Evolutionary conservation across 2,113 vertebrate genomes (phyloP), one percentile per base, ranked within the genome.

Genomic region (Peromyscus leucopus): DNA sequence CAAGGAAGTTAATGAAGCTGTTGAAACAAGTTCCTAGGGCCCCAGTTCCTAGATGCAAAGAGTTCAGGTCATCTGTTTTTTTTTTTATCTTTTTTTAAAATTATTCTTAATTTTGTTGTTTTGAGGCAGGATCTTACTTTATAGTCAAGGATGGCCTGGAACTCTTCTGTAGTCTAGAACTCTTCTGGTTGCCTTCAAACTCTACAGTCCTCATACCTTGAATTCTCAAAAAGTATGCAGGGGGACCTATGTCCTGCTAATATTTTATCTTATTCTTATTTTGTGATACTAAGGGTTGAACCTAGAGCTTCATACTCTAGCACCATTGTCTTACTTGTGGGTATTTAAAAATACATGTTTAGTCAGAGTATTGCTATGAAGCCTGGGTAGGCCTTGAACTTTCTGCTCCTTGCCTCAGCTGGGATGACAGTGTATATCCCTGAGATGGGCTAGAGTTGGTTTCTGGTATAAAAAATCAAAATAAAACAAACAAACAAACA

Each of bases 1-100:
- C 12, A 42, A 2, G 0, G 8, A 19, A 46, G 4, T 55, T 19
- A 7, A 2, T n/a, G 71, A 72, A 72, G 36, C 36, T 72, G 17
- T 21, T 21, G 36, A 71, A 24, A 13, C 55, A 24, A 55, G 15
- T 31, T 36, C 22, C 33, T 17, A 51, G 19, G 48, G 3, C 26
- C 26, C 28, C 61, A 10, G 7, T 1, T 7, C 61, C 67, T 0
- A 2, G 6, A 69, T 13, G 1, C 51, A 4, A 63, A 78, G 63
- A 42, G 57, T 2, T 24, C 1, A 42, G 16, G 33, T 28, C 48
- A 51, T 36, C 31, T 84, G n/a, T n/a, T 83, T 11, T n/a, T 0
- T 4, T 39, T 48, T 59, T 61, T 22, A 22, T 74, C 17, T 42
- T 39, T 39, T 31, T 67, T 67, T 57, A 57, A 57, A 42, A 19